These are phyloP conservation scores for Enteromius paludinosus DNA, from an alignment of 2,797 vertebrate genomes.

Conservation along the genomic window DNA sequence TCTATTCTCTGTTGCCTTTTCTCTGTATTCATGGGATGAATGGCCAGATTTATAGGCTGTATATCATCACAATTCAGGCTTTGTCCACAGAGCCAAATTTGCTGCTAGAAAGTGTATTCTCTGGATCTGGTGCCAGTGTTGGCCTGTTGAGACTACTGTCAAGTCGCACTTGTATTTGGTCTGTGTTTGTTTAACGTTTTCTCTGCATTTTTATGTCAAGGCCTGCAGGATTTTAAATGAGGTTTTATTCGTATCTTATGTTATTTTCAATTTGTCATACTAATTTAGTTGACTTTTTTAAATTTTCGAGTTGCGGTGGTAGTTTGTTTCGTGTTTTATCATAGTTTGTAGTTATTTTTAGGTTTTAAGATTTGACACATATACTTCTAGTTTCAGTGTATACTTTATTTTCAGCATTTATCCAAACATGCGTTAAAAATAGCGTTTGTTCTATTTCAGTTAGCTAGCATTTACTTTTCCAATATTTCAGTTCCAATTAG, in stretches of 20 bases:
- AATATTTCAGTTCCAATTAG: neutral
- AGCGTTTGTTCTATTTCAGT: neutral
- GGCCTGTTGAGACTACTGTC: conserved; percentile 34
- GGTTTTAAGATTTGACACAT: neutral
- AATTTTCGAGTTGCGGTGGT: neutral
- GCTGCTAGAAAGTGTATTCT: conserved; percentile 26
- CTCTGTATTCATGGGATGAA: conserved; percentile 47
- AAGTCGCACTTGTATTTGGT: conserved; percentile 23
- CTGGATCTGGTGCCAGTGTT: conserved; percentile 37
- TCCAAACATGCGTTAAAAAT: neutral
- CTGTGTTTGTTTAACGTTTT: conserved; percentile 7
- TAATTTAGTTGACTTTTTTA: neutral
- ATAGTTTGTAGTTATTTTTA: neutral
- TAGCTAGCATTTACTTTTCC: neutral
- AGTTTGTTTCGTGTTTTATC: neutral
- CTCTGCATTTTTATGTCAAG: neutral
- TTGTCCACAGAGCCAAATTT: conserved; percentile 45
- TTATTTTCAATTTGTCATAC: neutral
- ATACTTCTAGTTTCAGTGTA: neutral
- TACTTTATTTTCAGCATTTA: neutral
- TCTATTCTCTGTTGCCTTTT: conserved; percentile 27
- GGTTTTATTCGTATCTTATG: neutral
- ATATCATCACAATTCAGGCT: conserved; percentile 48
- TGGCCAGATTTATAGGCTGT: conserved; percentile 45
- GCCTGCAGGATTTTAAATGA: neutral